Conservation (phyloP, 2,888 invertebrate species). For the Lomographa bimaculata region DNA sequence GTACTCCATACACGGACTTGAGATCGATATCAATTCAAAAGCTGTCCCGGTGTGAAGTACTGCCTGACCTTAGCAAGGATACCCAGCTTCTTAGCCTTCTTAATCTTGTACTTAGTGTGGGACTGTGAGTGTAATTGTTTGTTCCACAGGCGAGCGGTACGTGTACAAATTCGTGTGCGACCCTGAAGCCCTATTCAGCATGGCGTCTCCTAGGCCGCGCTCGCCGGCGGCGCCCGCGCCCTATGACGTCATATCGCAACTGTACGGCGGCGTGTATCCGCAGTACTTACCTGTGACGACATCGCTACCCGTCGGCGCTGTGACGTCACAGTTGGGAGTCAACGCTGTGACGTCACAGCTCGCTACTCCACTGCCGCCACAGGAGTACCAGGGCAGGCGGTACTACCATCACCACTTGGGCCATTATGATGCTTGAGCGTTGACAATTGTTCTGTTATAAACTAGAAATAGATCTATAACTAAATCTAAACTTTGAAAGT, state of each 20-base stretch:
- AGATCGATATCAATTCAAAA: too few relatives aligned
- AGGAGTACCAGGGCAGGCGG: slow-evolving; percentile 45
- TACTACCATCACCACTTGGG: slow-evolving; percentile 46
- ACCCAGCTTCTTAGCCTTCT: too few relatives aligned
- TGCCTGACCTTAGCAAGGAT: too few relatives aligned
- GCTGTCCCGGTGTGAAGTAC: too few relatives aligned
- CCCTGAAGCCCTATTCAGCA: slow-evolving; percentile 94
- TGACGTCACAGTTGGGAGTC: slow-evolving; percentile 29
- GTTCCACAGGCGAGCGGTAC: slow-evolving; percentile 91
- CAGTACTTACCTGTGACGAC: slow-evolving; percentile 44
- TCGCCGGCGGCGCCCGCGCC: slow-evolving; percentile 39
- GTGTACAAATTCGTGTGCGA: slow-evolving; percentile 99
- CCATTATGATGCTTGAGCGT: slow-evolving; percentile 51
- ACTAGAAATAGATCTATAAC: too few relatives aligned
- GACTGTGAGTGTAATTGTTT: background rate
- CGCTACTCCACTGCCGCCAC: too few relatives aligned
- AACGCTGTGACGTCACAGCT: slow-evolving; percentile 29
- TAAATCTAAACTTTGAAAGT: too few relatives aligned
- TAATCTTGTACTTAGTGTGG: too few relatives aligned
- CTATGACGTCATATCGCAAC: slow-evolving; percentile 60
- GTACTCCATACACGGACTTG: too few relatives aligned
- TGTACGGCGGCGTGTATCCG: slow-evolving; percentile 57
- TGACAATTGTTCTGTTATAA: too few relatives aligned
- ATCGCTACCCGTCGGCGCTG: background rate
- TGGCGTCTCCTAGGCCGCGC: slow-evolving; percentile 82